Base-by-base conservation (phyloP, 2,888 invertebrate genomes). In the Melipona bicolor region DNA sequence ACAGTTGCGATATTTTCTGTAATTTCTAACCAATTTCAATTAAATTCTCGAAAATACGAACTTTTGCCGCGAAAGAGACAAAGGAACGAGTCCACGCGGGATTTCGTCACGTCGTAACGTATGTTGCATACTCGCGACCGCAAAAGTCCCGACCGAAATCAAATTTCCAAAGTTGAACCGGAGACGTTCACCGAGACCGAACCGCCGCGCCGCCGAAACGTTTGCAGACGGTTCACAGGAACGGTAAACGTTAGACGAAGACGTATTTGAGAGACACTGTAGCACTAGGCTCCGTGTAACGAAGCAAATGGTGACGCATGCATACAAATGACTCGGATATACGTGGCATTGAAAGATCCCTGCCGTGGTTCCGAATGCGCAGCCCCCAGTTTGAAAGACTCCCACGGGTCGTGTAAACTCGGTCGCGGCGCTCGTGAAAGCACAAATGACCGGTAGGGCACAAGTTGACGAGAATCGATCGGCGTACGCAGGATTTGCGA, bases 381-480 rank as follows among this genome's bases (percentile, higher is more conserved):
- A 85, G 78, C 56, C 65, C 85, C 87, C 69, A 43, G 77, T 83
- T 83, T 81, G 81, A 80, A 89, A 85, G 84, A 84, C 81, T 89
- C 91, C 85, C 89, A 73, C 75, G 88, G 89, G 85, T 79, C 86
- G 87, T 82, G 89, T 88, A 90, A 90, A 88, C 86, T 83, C 90
- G 79, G 82, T 77, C 71, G 79, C 69, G 76, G 83, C 43, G 82
- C 82, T 83, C 81, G 74, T 71, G 88, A 77, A 83, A 84, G 86
- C 86, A 77, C 89, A 88, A 91, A 90, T 89, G 87, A 82, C 88
- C 89, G 84, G 72, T 62, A 79, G 79, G 74, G 81, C 80, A 73
- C 81, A 76, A 78, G 82, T 77, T 86, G 84, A 81, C 79, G 68
- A 77, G 86, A 88, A 90, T 90, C 91, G 90, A 90, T 91, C 89